Evolutionary conservation across 2,113 vertebrate species (phyloP).

Genomic region (Podocnemis expansa): DNA sequence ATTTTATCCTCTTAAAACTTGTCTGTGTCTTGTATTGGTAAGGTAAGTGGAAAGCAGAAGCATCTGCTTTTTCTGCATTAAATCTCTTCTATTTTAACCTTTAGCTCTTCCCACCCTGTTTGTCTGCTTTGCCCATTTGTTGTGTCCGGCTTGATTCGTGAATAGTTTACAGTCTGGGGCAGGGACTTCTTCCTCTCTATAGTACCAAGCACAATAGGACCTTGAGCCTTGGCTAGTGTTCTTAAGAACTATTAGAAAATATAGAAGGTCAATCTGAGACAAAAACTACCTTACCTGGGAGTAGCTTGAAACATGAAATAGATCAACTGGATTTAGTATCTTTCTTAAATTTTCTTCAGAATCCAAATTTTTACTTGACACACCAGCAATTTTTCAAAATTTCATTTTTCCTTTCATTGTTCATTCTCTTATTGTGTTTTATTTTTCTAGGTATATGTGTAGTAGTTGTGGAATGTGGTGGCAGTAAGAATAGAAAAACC

Average conservation of each 20-base stretch:
- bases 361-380: not conserved
- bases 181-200: not conserved
- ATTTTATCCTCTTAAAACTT: not conserved
- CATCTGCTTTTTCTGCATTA: not conserved
- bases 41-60: not conserved
- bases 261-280: not conserved
- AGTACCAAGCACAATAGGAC: not conserved
- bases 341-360: not conserved
- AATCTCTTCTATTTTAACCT: not conserved
- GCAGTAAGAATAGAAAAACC: not conserved
- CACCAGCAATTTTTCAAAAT: not conserved
- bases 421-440: not conserved
- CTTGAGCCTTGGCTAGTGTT: not conserved
- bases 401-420: not conserved
- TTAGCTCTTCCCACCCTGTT: not conserved
- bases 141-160: not conserved
- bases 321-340: not conserved
- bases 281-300: not conserved
- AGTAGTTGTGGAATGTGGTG: not conserved
- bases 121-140: not conserved
- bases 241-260: not conserved
- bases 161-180: not conserved
- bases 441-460: not conserved
- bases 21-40: not conserved
- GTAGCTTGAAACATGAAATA: not conserved